Conservation (phyloP, 92 coral and sea anemone genomes). For the Palythoa caribaeorum region DNA sequence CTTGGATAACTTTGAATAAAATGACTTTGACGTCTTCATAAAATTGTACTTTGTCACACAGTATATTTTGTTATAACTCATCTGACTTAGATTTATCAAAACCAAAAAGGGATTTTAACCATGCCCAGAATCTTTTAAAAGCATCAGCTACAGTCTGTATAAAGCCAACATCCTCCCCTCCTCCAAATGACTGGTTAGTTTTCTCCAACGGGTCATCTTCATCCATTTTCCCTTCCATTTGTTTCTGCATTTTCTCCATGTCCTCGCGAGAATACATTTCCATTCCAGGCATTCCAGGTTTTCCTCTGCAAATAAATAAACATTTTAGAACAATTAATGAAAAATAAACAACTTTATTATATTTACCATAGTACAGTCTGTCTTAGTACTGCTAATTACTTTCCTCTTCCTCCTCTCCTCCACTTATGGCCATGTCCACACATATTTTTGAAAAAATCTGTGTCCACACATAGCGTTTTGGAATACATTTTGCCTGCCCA, state of each 20-base stretch:
- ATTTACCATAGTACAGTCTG: no score
- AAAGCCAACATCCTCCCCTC: slow-evolving; percentile 79
- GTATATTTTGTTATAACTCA: slow-evolving; percentile 31
- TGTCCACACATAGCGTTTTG: no score
- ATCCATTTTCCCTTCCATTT: slow-evolving; percentile 71
- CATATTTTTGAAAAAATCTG: no score
- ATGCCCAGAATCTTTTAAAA: slow-evolving; percentile 72
- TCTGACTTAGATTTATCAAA: slow-evolving; percentile 60
- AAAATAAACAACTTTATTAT: not conserved
- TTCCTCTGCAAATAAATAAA: slow-evolving; percentile 69
- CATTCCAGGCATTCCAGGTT: slow-evolving; percentile 99
- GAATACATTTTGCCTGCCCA: no score
- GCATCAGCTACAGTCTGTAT: slow-evolving; percentile 79
- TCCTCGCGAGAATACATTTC: slow-evolving; percentile 99
- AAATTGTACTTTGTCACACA: not conserved
- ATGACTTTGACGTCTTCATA: no score
- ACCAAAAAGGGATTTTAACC: slow-evolving; percentile 78
- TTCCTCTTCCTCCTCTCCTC: no score
- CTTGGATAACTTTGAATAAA: no score
- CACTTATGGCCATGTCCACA: no score
- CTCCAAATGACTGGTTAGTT: slow-evolving; percentile 52
- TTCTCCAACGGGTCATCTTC: slow-evolving; percentile 54
- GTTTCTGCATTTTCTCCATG: slow-evolving; percentile 75
- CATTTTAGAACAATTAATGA: not conserved
- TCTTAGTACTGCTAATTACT: no score